Evolutionary conservation across 2,797 vertebrate species (phyloP), one percentile per base, ranked within the genome.

Genomic region (Ptychadena robeensis): DNA sequence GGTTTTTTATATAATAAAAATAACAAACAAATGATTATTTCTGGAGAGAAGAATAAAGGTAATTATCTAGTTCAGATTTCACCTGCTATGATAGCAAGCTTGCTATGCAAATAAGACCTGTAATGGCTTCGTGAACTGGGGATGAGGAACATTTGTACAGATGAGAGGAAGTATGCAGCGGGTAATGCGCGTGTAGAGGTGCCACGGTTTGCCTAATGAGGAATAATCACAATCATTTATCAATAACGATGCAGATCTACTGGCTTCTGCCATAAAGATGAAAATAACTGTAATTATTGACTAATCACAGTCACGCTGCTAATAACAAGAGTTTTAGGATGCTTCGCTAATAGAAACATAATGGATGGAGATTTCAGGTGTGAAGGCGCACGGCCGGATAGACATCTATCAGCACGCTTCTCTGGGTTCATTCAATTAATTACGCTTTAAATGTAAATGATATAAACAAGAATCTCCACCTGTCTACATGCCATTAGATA

Each of bases 151-250:
- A 22, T 25, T n/a, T 67, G 65, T 10, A 67, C 37, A 40, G 73
- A 59, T 65, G 30, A 40, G 22, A 76, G 22, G 61, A 40, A 76
- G 28, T 65, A 38, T 18, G 37, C 61, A 65, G 8, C n/a, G 35
- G 15, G 59, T 28, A 25, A 34, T 65, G 44, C 67, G 31, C 34
- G 38, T 48, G 31, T 53, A 34, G 31, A 67, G 38, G 63, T 48
- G 74, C 65, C n/a, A 38, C 53, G 37, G 32, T 77, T 38, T 11
- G 65, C 38, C 30, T 77, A 66, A 77, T 77, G 63, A 77, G 74
- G 65, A 66, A 22, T 53, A 44, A 77, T 77, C 63, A 53, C 38
- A 66, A 77, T 77, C 44, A 66, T 67, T 77, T 44, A 67, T 77
- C 63, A 32, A 10, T 44, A 34, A 48, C 32, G 31, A 40, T 8